Conservation (phyloP, 2,113 vertebrate genomes). For the Pampusana beccarii region DNA sequence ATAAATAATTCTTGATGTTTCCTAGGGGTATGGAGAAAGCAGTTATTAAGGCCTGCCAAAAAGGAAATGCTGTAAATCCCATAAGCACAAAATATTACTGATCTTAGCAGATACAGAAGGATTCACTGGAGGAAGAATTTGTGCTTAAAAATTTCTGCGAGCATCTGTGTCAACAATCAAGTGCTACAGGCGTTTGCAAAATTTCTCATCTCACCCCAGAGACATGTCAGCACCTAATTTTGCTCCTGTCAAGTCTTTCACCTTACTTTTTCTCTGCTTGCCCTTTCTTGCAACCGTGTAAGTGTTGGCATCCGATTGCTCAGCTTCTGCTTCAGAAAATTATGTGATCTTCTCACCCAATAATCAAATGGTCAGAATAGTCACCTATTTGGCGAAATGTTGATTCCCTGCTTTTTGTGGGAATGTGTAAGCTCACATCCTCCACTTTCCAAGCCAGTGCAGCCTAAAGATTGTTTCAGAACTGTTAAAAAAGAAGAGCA, state of each 20-base stretch:
- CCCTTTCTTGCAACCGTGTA: neutral
- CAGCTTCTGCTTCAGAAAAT: neutral
- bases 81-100: constrained; percentile 6
- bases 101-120: neutral
- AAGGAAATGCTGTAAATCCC: constrained; percentile 10
- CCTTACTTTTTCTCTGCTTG: neutral
- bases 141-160: neutral
- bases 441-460: neutral
- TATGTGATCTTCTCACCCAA: neutral
- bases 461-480: neutral
- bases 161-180: neutral
- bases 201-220: neutral
- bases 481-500: neutral
- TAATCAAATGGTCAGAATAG: neutral
- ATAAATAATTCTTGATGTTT: constrained; percentile 26
- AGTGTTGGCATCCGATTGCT: neutral
- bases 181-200: neutral
- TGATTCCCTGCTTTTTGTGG: neutral
- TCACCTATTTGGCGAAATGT: neutral
- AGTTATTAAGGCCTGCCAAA: constrained; percentile 23
- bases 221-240: neutral
- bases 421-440: neutral
- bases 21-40: neutral
- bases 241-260: neutral
- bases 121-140: neutral